Conservation (phyloP, 2,888 invertebrate genomes). For the Boloria selene region DNA sequence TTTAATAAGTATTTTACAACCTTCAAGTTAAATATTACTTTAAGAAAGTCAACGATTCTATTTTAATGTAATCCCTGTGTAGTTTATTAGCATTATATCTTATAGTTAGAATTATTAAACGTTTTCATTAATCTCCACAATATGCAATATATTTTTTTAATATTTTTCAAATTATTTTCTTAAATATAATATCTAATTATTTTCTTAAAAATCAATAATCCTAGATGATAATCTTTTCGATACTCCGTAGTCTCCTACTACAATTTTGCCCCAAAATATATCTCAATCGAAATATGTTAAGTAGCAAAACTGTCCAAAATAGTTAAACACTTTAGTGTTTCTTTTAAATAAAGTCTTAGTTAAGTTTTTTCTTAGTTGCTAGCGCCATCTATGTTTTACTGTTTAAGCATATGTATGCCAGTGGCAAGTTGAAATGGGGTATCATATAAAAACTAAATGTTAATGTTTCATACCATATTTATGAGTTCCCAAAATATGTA, state of each 20-base stretch:
- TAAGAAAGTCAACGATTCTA: not conserved
- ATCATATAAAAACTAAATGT: not conserved
- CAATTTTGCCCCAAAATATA: not conserved
- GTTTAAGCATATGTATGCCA: not conserved
- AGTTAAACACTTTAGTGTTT: no score
- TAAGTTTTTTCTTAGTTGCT: no score
- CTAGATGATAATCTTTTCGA: constrained; percentile 2
- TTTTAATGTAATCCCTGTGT: constrained; percentile 3
- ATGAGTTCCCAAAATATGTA: no score
- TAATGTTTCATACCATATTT: no score
- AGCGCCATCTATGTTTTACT: no score
- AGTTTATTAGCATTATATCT: constrained; percentile 4
- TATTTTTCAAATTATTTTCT: constrained; percentile 25
- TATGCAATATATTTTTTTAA: constrained; percentile 28
- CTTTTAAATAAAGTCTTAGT: no score
- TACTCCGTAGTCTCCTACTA: not conserved
- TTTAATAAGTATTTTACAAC: no score
- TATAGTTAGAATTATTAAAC: not conserved
- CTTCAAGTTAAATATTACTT: no score
- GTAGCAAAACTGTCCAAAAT: not conserved
- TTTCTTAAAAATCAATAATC: not conserved
- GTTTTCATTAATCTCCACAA: constrained; percentile 1
- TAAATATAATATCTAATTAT: not conserved
- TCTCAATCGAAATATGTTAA: constrained; percentile 9
- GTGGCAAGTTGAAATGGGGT: constrained; percentile 12